phyloP scores from a whole-genome alignment of 2,113 vertebrate species.

The Uropsilus gracilis region DNA sequence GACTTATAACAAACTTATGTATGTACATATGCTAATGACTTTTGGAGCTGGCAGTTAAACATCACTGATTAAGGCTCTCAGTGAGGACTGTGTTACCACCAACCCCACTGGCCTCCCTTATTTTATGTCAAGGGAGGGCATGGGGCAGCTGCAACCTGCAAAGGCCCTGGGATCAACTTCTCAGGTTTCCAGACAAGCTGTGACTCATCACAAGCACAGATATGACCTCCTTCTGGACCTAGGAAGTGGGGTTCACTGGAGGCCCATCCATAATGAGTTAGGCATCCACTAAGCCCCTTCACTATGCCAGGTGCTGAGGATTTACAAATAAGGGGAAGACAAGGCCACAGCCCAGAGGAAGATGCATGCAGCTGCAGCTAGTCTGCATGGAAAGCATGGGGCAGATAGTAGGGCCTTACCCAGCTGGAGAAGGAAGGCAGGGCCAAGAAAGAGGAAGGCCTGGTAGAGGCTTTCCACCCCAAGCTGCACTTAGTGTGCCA shows the following conservation, averaged over 20 bases:
- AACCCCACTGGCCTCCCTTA: background rate
- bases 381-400: background rate
- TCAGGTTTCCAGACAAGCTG: background rate
- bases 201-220: background rate
- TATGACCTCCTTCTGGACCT: background rate
- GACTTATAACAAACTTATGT: background rate
- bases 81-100: background rate
- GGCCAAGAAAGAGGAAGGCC: background rate
- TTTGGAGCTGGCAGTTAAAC: background rate
- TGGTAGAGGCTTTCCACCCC: background rate
- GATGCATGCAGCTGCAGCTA: background rate
- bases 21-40: background rate
- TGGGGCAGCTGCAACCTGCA: background rate
- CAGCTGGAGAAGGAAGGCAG: background rate
- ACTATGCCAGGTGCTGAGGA: background rate
- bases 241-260: background rate
- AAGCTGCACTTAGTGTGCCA: background rate
- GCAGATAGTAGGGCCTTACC: background rate
- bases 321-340: background rate
- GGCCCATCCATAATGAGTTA: background rate
- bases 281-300: background rate
- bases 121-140: accelerated
- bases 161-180: background rate
- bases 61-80: background rate
- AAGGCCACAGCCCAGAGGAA: background rate